Evolutionary conservation across 2,113 vertebrate genomes (phyloP).

Genomic region (Meriones unguiculatus): DNA sequence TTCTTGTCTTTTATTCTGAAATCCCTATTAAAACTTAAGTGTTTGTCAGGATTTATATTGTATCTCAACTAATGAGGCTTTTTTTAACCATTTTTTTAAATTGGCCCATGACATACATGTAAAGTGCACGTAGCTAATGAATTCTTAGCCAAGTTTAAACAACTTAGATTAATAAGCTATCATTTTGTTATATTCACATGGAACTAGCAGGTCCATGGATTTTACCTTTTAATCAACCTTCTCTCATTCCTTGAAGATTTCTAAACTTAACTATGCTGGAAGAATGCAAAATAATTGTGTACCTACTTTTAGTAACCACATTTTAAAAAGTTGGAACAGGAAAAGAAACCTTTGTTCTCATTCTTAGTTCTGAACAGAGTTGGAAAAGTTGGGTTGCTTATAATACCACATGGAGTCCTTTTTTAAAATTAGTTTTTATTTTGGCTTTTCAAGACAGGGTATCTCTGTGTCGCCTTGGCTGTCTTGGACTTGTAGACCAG

Average conservation of each 20-base stretch:
- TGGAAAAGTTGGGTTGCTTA: slow-evolving; percentile 1
- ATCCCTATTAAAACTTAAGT: slow-evolving; percentile 56
- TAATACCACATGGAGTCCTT: background rate
- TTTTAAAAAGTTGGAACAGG: slow-evolving; percentile 31
- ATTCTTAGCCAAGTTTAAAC: slow-evolving; percentile 36
- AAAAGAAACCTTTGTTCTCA: slow-evolving; percentile 48
- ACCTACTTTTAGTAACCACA: slow-evolving; percentile 26
- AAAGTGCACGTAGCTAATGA: slow-evolving; percentile 41
- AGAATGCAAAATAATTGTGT: slow-evolving; percentile 32
- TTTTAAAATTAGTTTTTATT: no score
- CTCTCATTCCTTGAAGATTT: slow-evolving; percentile 2
- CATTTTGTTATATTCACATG: slow-evolving; percentile 49
- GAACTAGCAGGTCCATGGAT: background rate
- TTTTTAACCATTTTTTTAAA: background rate
- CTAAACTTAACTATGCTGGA: background rate
- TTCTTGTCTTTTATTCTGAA: slow-evolving; percentile 49
- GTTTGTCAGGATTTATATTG: slow-evolving; percentile 63
- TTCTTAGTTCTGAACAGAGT: background rate
- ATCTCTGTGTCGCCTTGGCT: no score
- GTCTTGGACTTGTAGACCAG: no score
- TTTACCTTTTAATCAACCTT: background rate
- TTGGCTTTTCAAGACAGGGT: no score
- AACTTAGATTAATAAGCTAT: slow-evolving; percentile 41
- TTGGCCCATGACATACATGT: slow-evolving; percentile 16
- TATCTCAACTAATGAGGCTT: slow-evolving; percentile 28